A percentile compares a stretch with the other conserved stretches of the same genome.
phyloP scores from a whole-genome alignment of 1,140 invertebrate genomes.

The Lerema accius region DNA sequence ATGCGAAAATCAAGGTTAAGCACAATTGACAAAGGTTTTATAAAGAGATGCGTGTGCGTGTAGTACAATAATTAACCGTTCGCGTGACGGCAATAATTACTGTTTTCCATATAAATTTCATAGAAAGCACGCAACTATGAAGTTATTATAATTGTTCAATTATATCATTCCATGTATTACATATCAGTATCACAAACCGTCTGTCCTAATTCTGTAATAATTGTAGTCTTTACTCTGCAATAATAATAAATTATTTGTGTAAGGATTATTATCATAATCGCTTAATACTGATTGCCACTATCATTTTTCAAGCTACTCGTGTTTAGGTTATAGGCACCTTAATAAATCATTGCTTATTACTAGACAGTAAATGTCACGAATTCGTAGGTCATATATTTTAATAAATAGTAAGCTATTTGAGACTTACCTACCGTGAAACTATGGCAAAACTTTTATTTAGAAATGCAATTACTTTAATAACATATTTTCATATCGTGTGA shows the following conservation, averaged over 20 bases:
- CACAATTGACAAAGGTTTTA: slow-evolving; percentile 27
- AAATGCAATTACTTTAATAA: too few species aligned
- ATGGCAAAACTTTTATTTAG: too few species aligned
- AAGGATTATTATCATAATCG: too few species aligned
- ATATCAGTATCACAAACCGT: slow-evolving; percentile 40
- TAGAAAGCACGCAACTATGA: slow-evolving; percentile 54
- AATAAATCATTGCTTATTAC: too few species aligned
- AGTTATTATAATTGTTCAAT: slow-evolving; percentile 66
- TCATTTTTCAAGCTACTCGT: background rate
- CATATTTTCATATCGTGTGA: too few species aligned
- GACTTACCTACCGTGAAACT: too few species aligned
- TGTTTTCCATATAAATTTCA: slow-evolving; percentile 57
- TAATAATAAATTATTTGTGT: too few species aligned
- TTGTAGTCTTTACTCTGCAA: too few species aligned
- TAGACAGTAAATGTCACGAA: too few species aligned
- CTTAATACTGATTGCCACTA: background rate
- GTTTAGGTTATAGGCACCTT: too few species aligned
- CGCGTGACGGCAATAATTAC: slow-evolving; percentile 68
- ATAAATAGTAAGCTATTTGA: too few species aligned
- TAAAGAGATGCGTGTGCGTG: slow-evolving; percentile 31
- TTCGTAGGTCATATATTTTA: too few species aligned
- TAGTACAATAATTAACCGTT: slow-evolving; percentile 59
- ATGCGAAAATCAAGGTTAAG: slow-evolving; percentile 29
- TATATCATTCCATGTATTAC: slow-evolving; percentile 51
- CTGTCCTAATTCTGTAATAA: slow-evolving; percentile 11